phyloP scores from a whole-genome alignment of 2,113 vertebrate genomes.

The Neoarius graeffei region DNA sequence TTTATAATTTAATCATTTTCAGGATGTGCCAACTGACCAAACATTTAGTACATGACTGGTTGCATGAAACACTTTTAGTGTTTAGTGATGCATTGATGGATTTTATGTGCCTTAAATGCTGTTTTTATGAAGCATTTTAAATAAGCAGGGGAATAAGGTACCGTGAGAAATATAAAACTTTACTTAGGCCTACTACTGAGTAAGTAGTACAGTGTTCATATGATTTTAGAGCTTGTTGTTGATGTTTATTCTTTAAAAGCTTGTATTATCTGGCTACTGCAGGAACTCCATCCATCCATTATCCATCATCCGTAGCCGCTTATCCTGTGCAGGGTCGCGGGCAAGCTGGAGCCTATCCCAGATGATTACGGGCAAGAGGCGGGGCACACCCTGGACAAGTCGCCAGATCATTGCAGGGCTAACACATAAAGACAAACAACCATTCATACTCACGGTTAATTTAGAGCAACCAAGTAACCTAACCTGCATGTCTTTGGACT shows the following conservation, averaged over 20 bases:
- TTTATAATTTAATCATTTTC: neutral
- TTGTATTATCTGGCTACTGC: neutral
- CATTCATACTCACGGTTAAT: no score
- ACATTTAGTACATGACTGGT: neutral
- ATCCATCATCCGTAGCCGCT: no score
- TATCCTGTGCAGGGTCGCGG: no score
- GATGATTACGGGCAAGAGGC: no score
- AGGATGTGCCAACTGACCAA: neutral
- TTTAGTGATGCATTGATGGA: neutral
- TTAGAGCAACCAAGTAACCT: no score
- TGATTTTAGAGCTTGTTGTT: neutral
- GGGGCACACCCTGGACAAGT: no score
- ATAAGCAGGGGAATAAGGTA: neutral
- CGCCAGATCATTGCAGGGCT: no score
- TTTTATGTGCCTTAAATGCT: neutral
- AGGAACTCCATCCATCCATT: neutral
- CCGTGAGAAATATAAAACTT: neutral
- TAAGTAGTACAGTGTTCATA: neutral
- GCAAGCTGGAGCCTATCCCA: no score
- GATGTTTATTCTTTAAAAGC: neutral
- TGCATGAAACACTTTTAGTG: neutral
- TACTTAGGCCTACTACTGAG: neutral
- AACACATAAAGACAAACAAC: no score
- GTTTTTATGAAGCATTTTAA: neutral
- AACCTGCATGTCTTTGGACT: no score